Evolutionary conservation across 1,140 invertebrate genomes (phyloP).

Genomic region (Aphidius gifuensis): DNA sequence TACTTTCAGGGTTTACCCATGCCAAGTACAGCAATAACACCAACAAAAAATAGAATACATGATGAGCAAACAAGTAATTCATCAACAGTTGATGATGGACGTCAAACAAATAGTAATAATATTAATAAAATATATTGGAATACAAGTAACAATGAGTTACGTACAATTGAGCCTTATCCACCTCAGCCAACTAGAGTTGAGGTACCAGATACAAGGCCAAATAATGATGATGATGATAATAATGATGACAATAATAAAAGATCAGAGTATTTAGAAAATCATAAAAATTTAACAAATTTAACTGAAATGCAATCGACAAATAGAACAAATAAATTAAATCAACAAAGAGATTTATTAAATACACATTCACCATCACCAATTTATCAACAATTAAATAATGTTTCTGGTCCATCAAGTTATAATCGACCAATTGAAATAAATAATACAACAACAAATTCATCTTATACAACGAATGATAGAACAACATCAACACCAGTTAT

Average conservation of each 20-base stretch:
- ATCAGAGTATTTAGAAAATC: too few species aligned
- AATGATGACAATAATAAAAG: too few species aligned
- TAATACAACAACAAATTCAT: conserved; percentile 32
- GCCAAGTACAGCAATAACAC: conserved; percentile 54
- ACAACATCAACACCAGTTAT: conserved; percentile 29
- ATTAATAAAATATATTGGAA: conserved; percentile 40
- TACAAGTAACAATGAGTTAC: conserved; percentile 30
- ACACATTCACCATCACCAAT: conserved; percentile 46
- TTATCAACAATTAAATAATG: conserved; percentile 46
- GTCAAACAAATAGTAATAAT: conserved; percentile 26
- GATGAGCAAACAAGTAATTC: conserved; percentile 16
- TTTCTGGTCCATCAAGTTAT: conserved; percentile 31
- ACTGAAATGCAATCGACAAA: conserved; percentile 50
- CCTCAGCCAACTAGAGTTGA: conserved; percentile 48
- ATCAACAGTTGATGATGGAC: conserved; percentile 25
- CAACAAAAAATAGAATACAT: conserved; percentile 48
- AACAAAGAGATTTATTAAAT: conserved; percentile 41
- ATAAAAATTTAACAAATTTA: conserved; percentile 31
- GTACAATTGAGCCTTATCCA: conserved; percentile 41
- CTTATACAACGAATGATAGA: conserved; percentile 31
- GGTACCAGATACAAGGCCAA: conserved; percentile 46
- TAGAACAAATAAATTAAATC: conserved; percentile 44
- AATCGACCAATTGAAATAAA: conserved; percentile 33
- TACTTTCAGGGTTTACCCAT: conserved; percentile 74
- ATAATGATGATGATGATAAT: conserved; percentile 37